phyloP scores from a whole-genome alignment of 2,888 invertebrate genomes.

The Cataglyphis rosenhaueri region DNA sequence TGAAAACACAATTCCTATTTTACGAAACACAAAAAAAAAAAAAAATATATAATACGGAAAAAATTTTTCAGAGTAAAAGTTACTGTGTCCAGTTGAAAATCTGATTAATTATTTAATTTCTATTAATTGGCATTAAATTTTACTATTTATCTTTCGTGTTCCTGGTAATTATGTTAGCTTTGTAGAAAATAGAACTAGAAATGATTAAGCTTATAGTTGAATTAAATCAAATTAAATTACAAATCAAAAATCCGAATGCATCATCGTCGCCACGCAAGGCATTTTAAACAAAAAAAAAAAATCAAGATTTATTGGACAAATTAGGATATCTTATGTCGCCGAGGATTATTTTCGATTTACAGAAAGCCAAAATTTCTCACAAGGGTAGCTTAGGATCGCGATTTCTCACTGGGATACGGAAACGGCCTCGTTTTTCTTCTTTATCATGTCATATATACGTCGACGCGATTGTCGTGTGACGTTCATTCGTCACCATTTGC shows the following conservation, averaged over 20 bases:
- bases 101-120: constrained; percentile 5
- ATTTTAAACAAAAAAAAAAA: neutral
- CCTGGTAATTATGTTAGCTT: neutral
- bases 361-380: neutral
- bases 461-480: constrained; percentile 17
- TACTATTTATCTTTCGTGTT: neutral
- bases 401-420: neutral
- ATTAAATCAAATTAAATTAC: neutral
- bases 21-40: neutral
- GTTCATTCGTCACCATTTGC: constrained; percentile 35
- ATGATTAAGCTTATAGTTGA: neutral
- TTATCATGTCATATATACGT: constrained; percentile 17
- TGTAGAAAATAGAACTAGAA: neutral
- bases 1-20: neutral
- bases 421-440: constrained; percentile 33
- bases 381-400: neutral
- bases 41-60: neutral
- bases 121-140: neutral
- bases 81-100: neutral
- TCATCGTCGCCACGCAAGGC: neutral
- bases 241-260: neutral
- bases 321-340: neutral
- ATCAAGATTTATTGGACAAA: neutral
- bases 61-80: neutral
- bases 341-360: neutral